These are phyloP conservation scores for Mythimna loreyi DNA, from an alignment of 2,888 invertebrate genomes.

Conservation along the genomic window DNA sequence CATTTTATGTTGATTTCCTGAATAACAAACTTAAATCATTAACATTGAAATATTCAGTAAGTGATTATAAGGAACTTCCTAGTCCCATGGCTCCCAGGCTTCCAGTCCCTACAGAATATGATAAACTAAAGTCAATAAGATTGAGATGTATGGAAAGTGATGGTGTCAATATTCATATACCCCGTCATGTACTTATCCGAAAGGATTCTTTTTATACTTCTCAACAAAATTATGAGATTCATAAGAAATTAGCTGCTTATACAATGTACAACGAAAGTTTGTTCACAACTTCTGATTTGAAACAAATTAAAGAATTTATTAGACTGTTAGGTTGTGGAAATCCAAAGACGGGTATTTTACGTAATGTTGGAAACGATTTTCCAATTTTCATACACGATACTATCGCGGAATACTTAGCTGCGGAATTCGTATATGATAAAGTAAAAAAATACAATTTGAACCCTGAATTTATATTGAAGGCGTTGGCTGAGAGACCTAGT, in stretches of 20 bases:
- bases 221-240: background rate
- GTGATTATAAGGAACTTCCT: no score
- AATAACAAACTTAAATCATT: background rate
- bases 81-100: no score
- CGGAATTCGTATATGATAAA: background rate
- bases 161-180: no score
- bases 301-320: background rate
- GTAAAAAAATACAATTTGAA: background rate
- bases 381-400: background rate
- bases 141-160: no score
- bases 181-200: background rate
- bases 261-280: background rate
- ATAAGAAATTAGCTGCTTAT: slow-evolving; percentile 4
- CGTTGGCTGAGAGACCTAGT: background rate
- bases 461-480: background rate
- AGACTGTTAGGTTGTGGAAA: background rate
- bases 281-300: background rate
- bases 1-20: background rate
- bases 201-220: background rate
- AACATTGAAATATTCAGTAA: background rate
- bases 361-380: background rate
- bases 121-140: no score
- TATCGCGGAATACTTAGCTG: background rate
- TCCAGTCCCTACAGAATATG: no score
- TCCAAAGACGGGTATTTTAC: background rate